These are phyloP conservation scores for Entomobrya proxima DNA, from an alignment of 2,888 invertebrate species.

Conservation along the genomic window DNA sequence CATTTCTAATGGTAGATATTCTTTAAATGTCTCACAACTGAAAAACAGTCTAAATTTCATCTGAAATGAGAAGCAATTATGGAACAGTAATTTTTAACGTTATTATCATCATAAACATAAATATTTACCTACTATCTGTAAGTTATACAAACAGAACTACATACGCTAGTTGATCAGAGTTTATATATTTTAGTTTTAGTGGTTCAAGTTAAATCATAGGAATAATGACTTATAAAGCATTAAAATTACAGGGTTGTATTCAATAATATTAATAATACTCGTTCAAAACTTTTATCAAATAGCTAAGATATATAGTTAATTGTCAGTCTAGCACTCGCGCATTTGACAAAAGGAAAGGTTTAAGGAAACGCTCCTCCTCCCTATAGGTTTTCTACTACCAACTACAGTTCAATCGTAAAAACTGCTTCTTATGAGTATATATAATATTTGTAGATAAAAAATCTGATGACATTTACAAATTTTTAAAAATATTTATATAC, in stretches of 20 bases:
- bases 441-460: neutral
- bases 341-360: conserved; percentile 33
- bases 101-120: too few relatives aligned
- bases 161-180: too few relatives aligned
- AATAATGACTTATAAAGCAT: neutral
- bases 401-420: neutral
- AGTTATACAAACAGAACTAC: too few relatives aligned
- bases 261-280: conserved; percentile 45
- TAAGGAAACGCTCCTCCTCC: neutral
- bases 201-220: too few relatives aligned
- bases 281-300: neutral
- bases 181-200: too few relatives aligned
- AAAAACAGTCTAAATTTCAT: conserved; percentile 51
- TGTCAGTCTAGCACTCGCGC: conserved; percentile 63
- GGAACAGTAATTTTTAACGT: neutral
- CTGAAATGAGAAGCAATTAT: neutral
- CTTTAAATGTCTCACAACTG: conserved; percentile 37
- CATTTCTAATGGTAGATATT: neutral
- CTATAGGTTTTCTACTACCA: neutral
- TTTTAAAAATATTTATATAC: neutral
- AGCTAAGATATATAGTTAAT: conserved; percentile 24
- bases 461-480: neutral
- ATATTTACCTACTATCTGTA: too few relatives aligned
- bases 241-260: neutral
- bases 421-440: conserved; percentile 30